Conservation (phyloP, 2,113 vertebrate species). For the Hydrochoerus hydrochaeris region DNA sequence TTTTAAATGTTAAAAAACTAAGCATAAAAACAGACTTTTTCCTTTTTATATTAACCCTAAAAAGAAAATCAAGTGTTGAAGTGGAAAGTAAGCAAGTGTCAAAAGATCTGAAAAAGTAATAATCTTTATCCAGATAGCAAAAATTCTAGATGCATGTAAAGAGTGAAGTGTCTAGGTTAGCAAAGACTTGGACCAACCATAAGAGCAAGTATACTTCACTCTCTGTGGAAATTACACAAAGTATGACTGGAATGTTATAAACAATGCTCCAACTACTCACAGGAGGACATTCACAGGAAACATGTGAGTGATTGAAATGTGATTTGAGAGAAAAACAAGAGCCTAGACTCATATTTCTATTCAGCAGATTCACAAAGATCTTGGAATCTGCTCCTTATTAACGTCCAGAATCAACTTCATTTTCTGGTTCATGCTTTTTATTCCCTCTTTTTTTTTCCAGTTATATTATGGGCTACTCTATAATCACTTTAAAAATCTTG, state of each 20-base stretch:
- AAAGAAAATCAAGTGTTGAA: not conserved
- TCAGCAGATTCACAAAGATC: slow-evolving; percentile 12
- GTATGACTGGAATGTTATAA: slow-evolving; percentile 25
- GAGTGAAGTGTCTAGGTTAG: not conserved
- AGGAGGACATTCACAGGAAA: slow-evolving; percentile 41
- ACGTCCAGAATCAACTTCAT: not conserved
- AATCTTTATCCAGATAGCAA: not conserved
- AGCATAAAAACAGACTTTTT: not conserved
- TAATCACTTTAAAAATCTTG: not conserved
- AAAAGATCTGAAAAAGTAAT: not conserved
- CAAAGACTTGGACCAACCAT: not conserved
- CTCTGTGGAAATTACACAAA: not conserved
- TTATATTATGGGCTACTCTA: not conserved
- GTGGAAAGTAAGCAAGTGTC: slow-evolving; percentile 13
- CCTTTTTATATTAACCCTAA: not conserved
- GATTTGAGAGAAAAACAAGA: slow-evolving; percentile 53
- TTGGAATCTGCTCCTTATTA: not conserved
- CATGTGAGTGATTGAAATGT: not conserved
- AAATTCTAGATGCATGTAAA: not conserved
- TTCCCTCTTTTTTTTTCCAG: not conserved
- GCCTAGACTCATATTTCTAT: not conserved
- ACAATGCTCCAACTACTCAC: not conserved
- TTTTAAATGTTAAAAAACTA: not conserved
- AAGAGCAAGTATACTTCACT: not conserved
- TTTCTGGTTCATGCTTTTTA: not conserved